These are phyloP conservation scores for Gallinago media DNA, from an alignment of 2,113 vertebrate genomes.

Conservation along the genomic window DNA sequence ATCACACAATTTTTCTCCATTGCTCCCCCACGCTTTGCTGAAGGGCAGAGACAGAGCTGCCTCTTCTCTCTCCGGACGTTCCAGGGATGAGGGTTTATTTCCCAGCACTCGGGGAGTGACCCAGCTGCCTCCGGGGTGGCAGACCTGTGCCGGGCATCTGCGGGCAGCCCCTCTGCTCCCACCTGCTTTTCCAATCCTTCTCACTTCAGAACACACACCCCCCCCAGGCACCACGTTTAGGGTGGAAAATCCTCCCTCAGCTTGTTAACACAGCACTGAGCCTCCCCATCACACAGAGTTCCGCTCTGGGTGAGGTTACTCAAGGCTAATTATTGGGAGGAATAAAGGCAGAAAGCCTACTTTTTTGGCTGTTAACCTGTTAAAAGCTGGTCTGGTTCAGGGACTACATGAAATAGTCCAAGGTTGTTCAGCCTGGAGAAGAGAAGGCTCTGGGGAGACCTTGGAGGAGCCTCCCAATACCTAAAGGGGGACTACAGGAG, in stretches of 20 bases:
- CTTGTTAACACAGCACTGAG: neutral
- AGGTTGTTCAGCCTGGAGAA: too few relatives aligned
- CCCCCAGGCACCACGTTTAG: neutral
- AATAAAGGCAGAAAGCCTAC: neutral
- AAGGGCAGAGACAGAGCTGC: neutral
- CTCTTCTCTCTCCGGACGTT: neutral
- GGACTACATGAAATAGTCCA: too few relatives aligned
- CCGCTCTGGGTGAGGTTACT: neutral
- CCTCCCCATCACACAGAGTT: fast-evolving
- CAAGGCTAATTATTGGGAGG: neutral
- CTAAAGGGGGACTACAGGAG: too few relatives aligned
- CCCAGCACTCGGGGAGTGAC: neutral
- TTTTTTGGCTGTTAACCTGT: neutral
- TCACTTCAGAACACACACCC: neutral
- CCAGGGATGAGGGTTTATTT: neutral
- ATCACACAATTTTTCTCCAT: neutral
- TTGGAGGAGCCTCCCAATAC: too few relatives aligned
- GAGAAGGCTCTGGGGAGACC: too few relatives aligned
- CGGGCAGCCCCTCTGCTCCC: neutral
- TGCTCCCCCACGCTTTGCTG: neutral
- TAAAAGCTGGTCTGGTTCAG: neutral
- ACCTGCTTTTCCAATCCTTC: neutral
- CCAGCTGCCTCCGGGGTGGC: neutral
- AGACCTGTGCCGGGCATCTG: fast-evolving
- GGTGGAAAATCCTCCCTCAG: neutral